These are phyloP conservation scores for Cloeon dipterum DNA, from an alignment of 2,888 invertebrate genomes.

Conservation along the genomic window DNA sequence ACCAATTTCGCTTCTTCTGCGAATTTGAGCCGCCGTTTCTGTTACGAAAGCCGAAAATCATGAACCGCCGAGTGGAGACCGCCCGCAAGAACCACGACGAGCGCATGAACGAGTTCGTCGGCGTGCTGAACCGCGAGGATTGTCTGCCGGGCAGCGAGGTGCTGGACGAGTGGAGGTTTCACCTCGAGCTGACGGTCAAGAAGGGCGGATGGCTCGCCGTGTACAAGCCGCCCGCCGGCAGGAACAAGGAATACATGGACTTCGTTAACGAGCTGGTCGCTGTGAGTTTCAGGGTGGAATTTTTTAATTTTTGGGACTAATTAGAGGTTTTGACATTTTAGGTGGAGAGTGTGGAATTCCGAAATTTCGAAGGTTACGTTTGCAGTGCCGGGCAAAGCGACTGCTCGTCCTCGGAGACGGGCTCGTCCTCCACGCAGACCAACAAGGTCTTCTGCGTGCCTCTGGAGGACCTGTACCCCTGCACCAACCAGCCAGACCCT, in stretches of 20 bases:
- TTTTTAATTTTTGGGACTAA: no score
- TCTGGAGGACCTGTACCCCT: background rate
- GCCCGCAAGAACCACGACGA: background rate
- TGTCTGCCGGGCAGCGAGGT: background rate
- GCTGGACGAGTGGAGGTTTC: background rate
- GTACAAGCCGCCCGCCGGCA: background rate
- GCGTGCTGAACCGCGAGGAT: background rate
- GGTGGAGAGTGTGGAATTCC: background rate
- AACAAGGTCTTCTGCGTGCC: background rate
- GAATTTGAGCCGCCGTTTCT: no score
- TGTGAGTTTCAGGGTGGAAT: no score
- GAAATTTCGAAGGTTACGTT: background rate
- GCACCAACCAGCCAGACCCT: background rate
- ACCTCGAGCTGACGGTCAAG: background rate
- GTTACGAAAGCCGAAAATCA: no score
- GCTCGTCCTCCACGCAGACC: background rate
- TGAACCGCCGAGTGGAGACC: background rate
- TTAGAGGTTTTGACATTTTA: no score
- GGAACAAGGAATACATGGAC: background rate
- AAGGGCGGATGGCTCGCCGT: background rate
- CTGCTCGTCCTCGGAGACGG: background rate
- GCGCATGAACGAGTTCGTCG: constrained; percentile 1
- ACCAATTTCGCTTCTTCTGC: no score
- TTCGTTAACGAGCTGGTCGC: background rate
- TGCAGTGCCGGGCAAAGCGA: background rate